A percentile compares a stretch with the other conserved stretches of the same genome.
These are phyloP conservation scores for Ahaetulla prasina DNA, from an alignment of 2,113 vertebrate species.

Conservation along the genomic window DNA sequence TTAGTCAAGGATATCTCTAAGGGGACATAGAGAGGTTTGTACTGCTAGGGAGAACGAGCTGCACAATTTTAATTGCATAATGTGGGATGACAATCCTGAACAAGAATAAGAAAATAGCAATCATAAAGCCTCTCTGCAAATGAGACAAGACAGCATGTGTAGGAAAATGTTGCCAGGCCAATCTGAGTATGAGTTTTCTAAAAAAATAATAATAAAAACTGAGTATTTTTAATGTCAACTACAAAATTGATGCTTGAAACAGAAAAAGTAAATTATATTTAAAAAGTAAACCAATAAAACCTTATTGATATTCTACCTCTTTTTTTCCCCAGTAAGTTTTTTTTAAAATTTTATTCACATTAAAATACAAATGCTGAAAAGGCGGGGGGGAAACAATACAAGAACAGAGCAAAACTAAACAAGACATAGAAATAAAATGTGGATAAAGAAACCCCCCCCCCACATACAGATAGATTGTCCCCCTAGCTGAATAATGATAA, in stretches of 20 bases:
- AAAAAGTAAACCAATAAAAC: too few species aligned
- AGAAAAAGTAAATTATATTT: neutral
- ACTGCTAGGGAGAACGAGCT: neutral
- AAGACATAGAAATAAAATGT: neutral
- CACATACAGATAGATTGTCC: neutral
- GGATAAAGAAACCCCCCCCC: too few species aligned
- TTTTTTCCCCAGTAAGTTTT: neutral
- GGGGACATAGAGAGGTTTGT: neutral
- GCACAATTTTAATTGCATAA: neutral
- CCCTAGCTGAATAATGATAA: neutral
- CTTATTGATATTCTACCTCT: neutral
- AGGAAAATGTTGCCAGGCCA: neutral
- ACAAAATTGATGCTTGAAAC: neutral
- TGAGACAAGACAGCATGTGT: neutral
- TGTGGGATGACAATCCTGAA: neutral
- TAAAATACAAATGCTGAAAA: too few species aligned
- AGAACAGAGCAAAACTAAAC: neutral
- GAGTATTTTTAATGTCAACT: neutral
- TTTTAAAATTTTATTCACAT: neutral
- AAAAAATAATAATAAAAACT: too few species aligned
- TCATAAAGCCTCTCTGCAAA: neutral
- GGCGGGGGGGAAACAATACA: too few species aligned
- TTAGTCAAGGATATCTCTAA: neutral
- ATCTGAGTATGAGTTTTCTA: neutral
- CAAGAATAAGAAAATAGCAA: neutral